Base-by-base conservation (phyloP, 2,113 vertebrate genomes). In the Daboia siamensis region DNA sequence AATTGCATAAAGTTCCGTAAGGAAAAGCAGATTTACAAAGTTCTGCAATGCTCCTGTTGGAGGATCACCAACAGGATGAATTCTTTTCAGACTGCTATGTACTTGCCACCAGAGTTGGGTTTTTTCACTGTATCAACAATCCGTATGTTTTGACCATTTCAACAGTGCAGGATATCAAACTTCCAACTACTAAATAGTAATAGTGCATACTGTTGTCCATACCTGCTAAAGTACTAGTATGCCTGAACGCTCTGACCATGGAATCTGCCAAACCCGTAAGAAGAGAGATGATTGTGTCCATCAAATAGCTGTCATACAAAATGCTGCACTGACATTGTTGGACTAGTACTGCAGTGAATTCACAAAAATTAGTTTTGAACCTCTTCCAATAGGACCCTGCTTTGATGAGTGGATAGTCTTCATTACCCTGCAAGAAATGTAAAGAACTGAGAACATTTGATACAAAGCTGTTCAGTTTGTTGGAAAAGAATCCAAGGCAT, bases 171-270 rank as follows among this genome's bases (percentile, higher is more conserved):
- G 11, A 1, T 26, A 84, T 51, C 29, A 90, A 86, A 64, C 55
- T 52, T 64, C 0, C 55, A 44, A 52, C 21, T n/a, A 20, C 1
- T 39, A 54, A 52, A 69, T n/a, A 86, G 61, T 87, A 17, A 44
- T 9, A 80, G 26, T 29, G 29, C 46, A 26, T 5, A 80, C 3
- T 26, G 46, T 26, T 85, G n/a, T 24, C 86, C 94, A 96, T 97
- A 99, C 99, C 99, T 97, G 98, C 98, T 21, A 99, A 98, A 11
- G 98, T 98, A 95, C 98, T 98, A n/a, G 99, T 99, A 97, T 99
- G 99, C 92, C 98, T 97, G 95, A 99, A 99, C 0, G 98, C 98
- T 54, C 98, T 97, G 44, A 99, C 95, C 57, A 95, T 96, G 0
- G 98, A 99, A 95, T 98, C 97, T 0, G 98, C 98, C 92, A 99